Conservation (phyloP, 2,113 vertebrate genomes). For the Pipra filicauda region DNA sequence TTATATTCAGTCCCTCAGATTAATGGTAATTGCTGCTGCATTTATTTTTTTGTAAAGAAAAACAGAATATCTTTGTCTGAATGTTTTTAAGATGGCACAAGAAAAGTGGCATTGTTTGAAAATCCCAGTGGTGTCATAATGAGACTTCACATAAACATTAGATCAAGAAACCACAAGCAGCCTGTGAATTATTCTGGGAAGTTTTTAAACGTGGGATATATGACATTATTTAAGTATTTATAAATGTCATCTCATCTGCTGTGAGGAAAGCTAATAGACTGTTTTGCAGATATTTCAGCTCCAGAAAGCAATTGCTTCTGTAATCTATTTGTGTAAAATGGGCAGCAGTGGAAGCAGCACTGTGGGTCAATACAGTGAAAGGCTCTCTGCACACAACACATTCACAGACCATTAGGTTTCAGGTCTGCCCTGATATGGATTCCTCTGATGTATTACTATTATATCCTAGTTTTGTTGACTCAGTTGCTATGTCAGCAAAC, state of each 20-base stretch:
- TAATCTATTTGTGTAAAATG: constrained; percentile 71
- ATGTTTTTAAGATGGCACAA: constrained; percentile 32
- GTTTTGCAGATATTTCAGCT: constrained; percentile 70
- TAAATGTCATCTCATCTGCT: constrained; percentile 73
- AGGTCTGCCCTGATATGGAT: constrained; percentile 78
- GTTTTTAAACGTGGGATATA: constrained; percentile 56
- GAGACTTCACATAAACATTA: constrained; percentile 55
- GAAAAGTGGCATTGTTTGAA: constrained; percentile 47
- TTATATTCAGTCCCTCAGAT: background rate
- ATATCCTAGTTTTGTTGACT: constrained; percentile 90
- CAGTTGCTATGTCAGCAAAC: constrained; percentile 94
- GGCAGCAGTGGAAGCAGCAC: constrained; percentile 61
- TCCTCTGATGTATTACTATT: constrained; percentile 85
- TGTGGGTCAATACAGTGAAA: constrained; percentile 78
- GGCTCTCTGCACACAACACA: constrained; percentile 67
- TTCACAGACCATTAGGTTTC: constrained; percentile 83
- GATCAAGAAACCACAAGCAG: constrained; percentile 52
- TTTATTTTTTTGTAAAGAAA: background rate
- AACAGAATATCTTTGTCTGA: background rate
- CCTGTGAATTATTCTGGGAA: constrained; percentile 65
- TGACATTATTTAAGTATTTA: constrained; percentile 78
- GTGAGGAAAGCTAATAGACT: constrained; percentile 72
- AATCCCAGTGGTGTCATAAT: constrained; percentile 38
- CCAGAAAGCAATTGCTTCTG: constrained; percentile 62
- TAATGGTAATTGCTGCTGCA: constrained; percentile 4